Evolutionary conservation across 2,888 invertebrate genomes (phyloP), one percentile per base, ranked within the genome.

Genomic region (Amphipyra berbera): DNA sequence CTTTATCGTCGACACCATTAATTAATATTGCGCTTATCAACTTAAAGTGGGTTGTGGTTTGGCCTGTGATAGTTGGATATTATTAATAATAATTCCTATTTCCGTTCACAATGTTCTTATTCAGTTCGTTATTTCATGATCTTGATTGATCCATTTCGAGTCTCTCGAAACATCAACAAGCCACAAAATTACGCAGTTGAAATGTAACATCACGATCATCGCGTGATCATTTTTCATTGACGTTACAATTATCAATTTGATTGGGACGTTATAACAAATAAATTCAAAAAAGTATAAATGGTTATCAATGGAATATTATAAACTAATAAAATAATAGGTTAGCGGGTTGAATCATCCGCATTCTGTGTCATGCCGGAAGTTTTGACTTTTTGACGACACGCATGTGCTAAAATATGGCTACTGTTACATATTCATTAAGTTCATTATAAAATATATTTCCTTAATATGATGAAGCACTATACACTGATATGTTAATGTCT

Each of bases 1-100:
- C 74, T 78, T 91, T 92, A 93, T 92, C 90, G 68, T 69, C 82
- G 88, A 82, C 88, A 89, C 85, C 87, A 90, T 92, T 93, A 88
- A 91, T 91, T 91, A 89, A 89, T 83, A 84, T 83, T 83, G 75
- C 68, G 76, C 78, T 91, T 92, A 92, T 92, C 92, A 82, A 73
- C 45, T 67, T 65, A 73, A 87, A 84, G 79, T 88, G 78, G 88
- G 86, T 85, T 87, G 81, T 76, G 71, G 79, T 75, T 75, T 54
- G 79, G 61, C 56, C 59, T 65, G 61, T 66, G 72, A 77, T 75
- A 75, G 71, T 74, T 38, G 27, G 62, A 65, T 76, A 69, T 57
- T 75, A 71, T 74, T 74, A 64, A 64, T 54, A 55, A 56, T 66
- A 69, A 73, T 74, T 73, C 59, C 63, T 76, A 71, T 81, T 80